Evolutionary conservation across 2,888 invertebrate species (phyloP).

Genomic region (Tineola bisselliella): DNA sequence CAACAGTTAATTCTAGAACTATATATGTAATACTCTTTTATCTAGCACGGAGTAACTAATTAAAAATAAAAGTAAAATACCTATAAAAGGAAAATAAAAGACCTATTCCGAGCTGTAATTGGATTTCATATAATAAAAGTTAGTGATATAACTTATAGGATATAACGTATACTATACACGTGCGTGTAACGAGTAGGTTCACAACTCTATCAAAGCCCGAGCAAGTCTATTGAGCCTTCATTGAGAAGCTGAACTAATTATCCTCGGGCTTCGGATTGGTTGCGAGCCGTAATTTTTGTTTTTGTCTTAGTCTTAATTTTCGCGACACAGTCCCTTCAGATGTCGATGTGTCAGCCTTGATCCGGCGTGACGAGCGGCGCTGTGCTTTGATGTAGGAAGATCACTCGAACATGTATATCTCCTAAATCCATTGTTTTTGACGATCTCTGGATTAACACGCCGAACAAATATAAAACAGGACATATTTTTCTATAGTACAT

Average conservation of each 20-base stretch:
- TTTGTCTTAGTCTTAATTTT: constrained; percentile 39
- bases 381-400: constrained; percentile 37
- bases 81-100: neutral
- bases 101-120: neutral
- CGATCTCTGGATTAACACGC: too few relatives aligned
- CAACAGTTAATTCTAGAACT: neutral
- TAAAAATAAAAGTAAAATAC: neutral
- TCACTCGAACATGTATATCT: constrained; percentile 11
- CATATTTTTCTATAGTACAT: too few relatives aligned
- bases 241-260: constrained; percentile 15
- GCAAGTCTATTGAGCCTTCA: constrained; percentile 14
- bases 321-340: constrained; percentile 33
- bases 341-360: constrained; percentile 45
- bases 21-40: too few relatives aligned
- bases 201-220: constrained; percentile 11
- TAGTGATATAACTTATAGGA: neutral
- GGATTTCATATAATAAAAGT: neutral
- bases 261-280: constrained; percentile 14
- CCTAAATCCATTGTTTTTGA: neutral
- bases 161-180: neutral
- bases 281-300: constrained; percentile 16
- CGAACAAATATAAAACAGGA: too few relatives aligned
- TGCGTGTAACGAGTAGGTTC: neutral
- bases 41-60: neutral
- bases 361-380: constrained; percentile 34